phyloP scores from a whole-genome alignment of 2,113 vertebrate genomes.

The Erythrolamprus reginae region DNA sequence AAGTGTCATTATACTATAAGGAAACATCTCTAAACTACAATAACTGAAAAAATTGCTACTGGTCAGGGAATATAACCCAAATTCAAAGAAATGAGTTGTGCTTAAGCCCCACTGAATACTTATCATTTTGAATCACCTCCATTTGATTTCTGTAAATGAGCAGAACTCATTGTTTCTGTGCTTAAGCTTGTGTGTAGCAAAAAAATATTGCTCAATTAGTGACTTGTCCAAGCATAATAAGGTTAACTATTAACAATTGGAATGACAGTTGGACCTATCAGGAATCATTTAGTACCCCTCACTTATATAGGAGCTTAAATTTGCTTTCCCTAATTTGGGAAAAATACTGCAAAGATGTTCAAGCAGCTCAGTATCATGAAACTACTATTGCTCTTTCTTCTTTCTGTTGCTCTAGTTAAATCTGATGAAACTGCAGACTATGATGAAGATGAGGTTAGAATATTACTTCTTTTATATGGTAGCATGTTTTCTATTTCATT shows the following conservation, averaged over 20 bases:
- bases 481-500: neutral
- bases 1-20: neutral
- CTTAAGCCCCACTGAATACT: neutral
- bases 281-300: slow-evolving; percentile 5
- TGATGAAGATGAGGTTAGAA: slow-evolving; percentile 50
- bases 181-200: neutral
- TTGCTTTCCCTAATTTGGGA: slow-evolving; percentile 23
- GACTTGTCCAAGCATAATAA: slow-evolving; percentile 47
- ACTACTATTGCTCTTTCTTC: slow-evolving; percentile 62
- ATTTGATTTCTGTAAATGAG: neutral
- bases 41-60: neutral
- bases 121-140: neutral
- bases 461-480: slow-evolving; percentile 6
- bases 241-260: slow-evolving; percentile 69
- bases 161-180: neutral
- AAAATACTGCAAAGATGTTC: slow-evolving; percentile 40
- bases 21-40: neutral
- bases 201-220: slow-evolving; percentile 66
- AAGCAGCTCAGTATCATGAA: slow-evolving; percentile 60
- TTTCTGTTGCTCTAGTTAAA: slow-evolving; percentile 56
- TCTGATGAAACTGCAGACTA: neutral
- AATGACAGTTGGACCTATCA: slow-evolving; percentile 23
- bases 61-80: neutral
- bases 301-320: slow-evolving; percentile 40
- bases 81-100: neutral